Base-by-base conservation (phyloP, 1,140 invertebrate species). In the Saccostrea echinata region DNA sequence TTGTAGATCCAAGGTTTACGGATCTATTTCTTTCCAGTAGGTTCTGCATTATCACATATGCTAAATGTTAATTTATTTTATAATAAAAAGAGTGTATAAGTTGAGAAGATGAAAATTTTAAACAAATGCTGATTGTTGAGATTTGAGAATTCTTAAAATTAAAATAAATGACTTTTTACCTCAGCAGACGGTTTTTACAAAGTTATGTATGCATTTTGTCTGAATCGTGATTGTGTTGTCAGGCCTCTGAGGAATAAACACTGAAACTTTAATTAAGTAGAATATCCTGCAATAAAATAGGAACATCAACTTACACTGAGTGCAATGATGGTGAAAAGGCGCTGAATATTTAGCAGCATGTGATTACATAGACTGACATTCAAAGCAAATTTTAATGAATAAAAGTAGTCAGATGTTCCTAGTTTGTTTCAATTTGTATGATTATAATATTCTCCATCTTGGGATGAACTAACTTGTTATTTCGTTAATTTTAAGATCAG, bases 181-280 rank as follows among this genome's bases (percentile, higher is more conserved):
- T 61, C n/a, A 61, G 55, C 55, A 61, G 55, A 21, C 55, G 21
- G 27, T 16, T 18, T n/a, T 13, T 33, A 76, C 27, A 76, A 30
- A 27, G 27, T 13, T 76, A 16, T 33, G 68, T 33, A 27, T 76
- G 43, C 43, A 43, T 18, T 33, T 11, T 76, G 68, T 76, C 68
- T 76, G 27, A 76, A 76, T 76, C 68, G 68, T 76, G 68, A 76
- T 76, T 33, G 11, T 76, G 68, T 76, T 76, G 68, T 30, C 68
- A 76, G 27, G 33, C 11, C 12, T 27, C 4, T 76, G 68, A 30
- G 27, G 16, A 27, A 33, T 33, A 76, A 16, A 4, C 27, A 24
- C 13, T 16, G 55, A 61, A 27, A 33, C 16, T 76, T 12, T 76
- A 30, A 76, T 30, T 33, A 27, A 61, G 55, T 6, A 3, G 4